phyloP scores from a whole-genome alignment of 2,888 invertebrate genomes.

The Polia nebulosa region DNA sequence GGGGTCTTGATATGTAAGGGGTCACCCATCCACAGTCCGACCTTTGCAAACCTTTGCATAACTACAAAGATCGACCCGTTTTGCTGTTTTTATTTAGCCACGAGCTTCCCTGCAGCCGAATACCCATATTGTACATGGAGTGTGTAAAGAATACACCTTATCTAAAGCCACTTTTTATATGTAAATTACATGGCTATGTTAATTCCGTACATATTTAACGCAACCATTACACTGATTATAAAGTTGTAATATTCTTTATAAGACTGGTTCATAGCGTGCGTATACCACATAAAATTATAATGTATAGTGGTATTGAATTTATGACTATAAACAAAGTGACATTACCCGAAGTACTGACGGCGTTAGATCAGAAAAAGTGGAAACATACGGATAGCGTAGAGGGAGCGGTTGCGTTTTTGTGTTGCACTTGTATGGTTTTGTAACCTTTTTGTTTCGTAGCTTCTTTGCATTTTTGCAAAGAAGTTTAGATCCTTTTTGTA shows the following conservation, averaged over 20 bases:
- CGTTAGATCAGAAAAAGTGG: slow-evolving; percentile 41
- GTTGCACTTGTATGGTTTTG: slow-evolving; percentile 31
- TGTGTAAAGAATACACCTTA: slow-evolving; percentile 39
- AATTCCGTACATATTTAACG: slow-evolving; percentile 64
- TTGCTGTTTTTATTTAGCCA: not conserved
- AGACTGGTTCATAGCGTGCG: slow-evolving; percentile 59
- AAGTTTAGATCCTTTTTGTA: too few relatives aligned
- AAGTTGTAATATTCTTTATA: slow-evolving; percentile 63
- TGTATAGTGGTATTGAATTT: slow-evolving; percentile 63
- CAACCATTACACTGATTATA: slow-evolving; percentile 66
- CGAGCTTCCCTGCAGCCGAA: not conserved
- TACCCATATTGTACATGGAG: not conserved
- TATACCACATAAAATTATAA: slow-evolving; percentile 59
- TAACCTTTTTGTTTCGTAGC: not conserved
- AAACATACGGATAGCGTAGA: slow-evolving; percentile 48
- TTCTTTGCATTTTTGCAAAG: too few relatives aligned
- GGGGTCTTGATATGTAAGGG: not conserved
- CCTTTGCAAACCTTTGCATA: not conserved
- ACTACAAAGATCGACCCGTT: not conserved
- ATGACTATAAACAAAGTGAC: slow-evolving; percentile 59
- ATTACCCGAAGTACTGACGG: slow-evolving; percentile 36
- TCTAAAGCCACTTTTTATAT: slow-evolving; percentile 57
- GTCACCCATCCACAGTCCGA: not conserved
- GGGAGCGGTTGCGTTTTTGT: slow-evolving; percentile 32
- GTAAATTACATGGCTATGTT: slow-evolving; percentile 61